Conservation (phyloP, 1,140 invertebrate genomes). For the Drosophila rhopaloa region DNA sequence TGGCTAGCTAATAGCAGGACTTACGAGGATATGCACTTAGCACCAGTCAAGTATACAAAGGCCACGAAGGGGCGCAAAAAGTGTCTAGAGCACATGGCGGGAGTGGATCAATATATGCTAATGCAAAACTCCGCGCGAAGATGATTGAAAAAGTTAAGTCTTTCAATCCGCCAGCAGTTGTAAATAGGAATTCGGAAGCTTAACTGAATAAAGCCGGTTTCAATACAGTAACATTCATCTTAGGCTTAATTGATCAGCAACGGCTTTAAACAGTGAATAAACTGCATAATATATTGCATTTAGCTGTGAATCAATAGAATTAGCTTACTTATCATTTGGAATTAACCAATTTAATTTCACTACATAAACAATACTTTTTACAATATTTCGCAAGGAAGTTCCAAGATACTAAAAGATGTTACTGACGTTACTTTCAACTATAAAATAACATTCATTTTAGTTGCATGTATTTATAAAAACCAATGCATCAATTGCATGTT, state of each 20-base stretch:
- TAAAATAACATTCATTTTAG: neutral
- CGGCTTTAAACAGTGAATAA: neutral
- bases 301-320: neutral
- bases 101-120: conserved; percentile 72
- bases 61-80: conserved; percentile 6
- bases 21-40: conserved; percentile 61
- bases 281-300: neutral
- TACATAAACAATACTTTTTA: neutral
- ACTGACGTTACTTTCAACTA: neutral
- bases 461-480: neutral
- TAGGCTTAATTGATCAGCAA: neutral
- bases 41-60: neutral
- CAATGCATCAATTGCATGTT: conserved; percentile 3
- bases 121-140: conserved; percentile 18
- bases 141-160: conserved; percentile 21
- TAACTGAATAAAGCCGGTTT: neutral
- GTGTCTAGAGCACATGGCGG: neutral
- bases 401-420: neutral
- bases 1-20: conserved; percentile 43
- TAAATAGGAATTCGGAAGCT: conserved; percentile 4
- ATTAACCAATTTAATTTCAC: neutral
- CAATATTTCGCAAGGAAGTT: neutral
- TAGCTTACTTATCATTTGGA: neutral
- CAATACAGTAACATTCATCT: neutral
- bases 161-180: neutral